Evolutionary conservation across 2,888 invertebrate genomes (phyloP).

Genomic region (Alloplasta piceator): DNA sequence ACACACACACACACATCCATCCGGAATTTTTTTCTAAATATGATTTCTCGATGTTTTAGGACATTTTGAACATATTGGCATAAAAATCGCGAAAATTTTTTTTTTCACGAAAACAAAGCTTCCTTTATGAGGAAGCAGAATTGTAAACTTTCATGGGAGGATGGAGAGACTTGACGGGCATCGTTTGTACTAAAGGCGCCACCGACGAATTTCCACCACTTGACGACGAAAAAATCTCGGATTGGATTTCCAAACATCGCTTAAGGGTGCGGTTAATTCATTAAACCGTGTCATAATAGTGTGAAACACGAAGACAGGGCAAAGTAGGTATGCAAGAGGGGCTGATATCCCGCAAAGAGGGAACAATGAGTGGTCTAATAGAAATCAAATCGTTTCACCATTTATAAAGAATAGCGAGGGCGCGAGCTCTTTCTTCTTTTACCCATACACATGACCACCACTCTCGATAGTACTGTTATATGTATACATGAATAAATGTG

Average conservation of each 20-base stretch:
- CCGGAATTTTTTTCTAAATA: too few species aligned
- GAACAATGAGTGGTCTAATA: constrained; percentile 81
- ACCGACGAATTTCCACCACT: too few species aligned
- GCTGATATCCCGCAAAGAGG: constrained; percentile 73
- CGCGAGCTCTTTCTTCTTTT: constrained; percentile 15
- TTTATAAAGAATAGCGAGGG: constrained; percentile 73
- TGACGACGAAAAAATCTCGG: background rate
- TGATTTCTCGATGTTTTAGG: too few species aligned
- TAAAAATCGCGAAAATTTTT: too few species aligned
- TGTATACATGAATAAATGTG: constrained; percentile 42
- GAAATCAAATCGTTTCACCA: constrained; percentile 81
- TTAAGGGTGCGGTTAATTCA: constrained; percentile 4
- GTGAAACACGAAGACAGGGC: constrained; percentile 10
- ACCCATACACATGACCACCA: background rate
- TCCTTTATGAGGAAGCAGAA: too few species aligned
- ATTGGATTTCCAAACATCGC: background rate
- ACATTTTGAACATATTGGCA: too few species aligned
- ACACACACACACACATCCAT: too few species aligned
- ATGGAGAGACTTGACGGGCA: too few species aligned
- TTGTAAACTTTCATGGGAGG: too few species aligned
- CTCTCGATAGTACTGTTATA: constrained; percentile 25
- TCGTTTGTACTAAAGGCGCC: too few species aligned
- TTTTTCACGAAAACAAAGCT: too few species aligned
- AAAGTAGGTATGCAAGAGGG: constrained; percentile 6
- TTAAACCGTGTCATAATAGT: background rate